Evolutionary conservation across 2,113 vertebrate species (phyloP), one percentile per base, ranked within the genome.

Genomic region (Neolamprologus caudopunctatus): DNA sequence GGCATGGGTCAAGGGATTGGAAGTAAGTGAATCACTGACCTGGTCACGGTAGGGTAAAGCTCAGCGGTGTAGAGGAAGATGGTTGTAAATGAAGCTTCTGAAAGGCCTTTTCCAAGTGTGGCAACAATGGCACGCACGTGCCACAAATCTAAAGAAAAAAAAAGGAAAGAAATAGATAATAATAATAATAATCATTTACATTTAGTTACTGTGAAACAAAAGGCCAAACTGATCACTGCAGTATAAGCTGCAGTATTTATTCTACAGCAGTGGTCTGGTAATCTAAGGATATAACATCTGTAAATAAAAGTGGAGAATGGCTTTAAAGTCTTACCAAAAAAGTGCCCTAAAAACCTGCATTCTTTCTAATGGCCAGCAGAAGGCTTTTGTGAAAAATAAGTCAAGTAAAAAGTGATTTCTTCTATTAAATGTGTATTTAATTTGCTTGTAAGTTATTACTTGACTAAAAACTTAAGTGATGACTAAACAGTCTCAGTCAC

Each of bases 1-100:
- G 68, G 21, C n/a, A 17, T 45, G 21, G 8, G 1, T 54, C 8
- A 31, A 28, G 14, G 71, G 80, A 58, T 16, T 24, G 35, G 19
- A 31, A 66, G 14, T 33, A 50, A 21, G 40, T 24, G 24, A 40
- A 61, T 12, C 54, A 63, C 81, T 87, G 85, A 98, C 98, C 97
- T 97, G 88, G 98, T 83, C 9, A 98, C 95, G 0, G 98, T 98
- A 8, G 98, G 97, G 84, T 96, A 98, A 35, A 98, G 93, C 88
- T 98, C 98, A 0, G 97, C 94, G 2, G 97, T 97, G 93, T 97
- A 97, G 42, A 98, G 90, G 92, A 88, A 96, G 75, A 95, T 78
- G 0, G 95, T 96, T 1, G 97, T 97, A 93, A 98, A 98, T 6
- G 98, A 91, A 6, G 96, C 97, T 92, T 98, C 97, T 21, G 97